A percentile compares a stretch with the other conserved stretches of the same genome.
Evolutionary conservation across 2,888 invertebrate species (phyloP).

Genomic region (Hoplodrina blanda): DNA sequence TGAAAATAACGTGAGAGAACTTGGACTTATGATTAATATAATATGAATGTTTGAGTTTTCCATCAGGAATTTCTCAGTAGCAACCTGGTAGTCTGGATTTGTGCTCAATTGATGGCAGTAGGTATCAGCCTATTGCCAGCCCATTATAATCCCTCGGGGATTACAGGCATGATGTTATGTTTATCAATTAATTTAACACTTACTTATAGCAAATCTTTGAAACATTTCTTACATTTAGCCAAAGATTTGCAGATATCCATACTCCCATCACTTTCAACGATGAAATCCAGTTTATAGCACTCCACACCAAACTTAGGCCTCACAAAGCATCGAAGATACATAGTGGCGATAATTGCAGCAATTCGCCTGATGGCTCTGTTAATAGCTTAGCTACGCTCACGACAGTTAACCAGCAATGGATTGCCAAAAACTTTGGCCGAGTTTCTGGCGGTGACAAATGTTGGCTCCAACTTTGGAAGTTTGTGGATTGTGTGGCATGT

Average conservation of each 20-base stretch:
- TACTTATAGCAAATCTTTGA: too few species aligned
- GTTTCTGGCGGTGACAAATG: slow-evolving; percentile 45
- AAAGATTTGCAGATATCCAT: not conserved
- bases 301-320: slow-evolving; percentile 40
- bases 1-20: too few species aligned
- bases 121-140: too few species aligned
- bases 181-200: too few species aligned
- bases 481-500: slow-evolving; percentile 6
- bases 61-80: too few species aligned
- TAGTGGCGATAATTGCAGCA: slow-evolving; percentile 57
- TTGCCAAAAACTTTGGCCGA: slow-evolving; percentile 54
- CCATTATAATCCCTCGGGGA: too few species aligned
- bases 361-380: slow-evolving; percentile 55
- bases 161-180: too few species aligned
- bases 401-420: slow-evolving; percentile 56
- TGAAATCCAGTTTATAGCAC: slow-evolving; percentile 16
- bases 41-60: too few species aligned
- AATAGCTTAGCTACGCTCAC: slow-evolving; percentile 49
- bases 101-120: too few species aligned
- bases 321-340: slow-evolving; percentile 60
- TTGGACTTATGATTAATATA: too few species aligned
- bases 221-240: too few species aligned
- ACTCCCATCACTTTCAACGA: not conserved
- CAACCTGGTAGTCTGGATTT: too few species aligned
- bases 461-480: slow-evolving; percentile 41